Percentiles rank a stretch among this genome's conserved stretches.
phyloP scores from a whole-genome alignment of 53 echinoderm and acorn worm genomes.

The Holothuria leucospilota region DNA sequence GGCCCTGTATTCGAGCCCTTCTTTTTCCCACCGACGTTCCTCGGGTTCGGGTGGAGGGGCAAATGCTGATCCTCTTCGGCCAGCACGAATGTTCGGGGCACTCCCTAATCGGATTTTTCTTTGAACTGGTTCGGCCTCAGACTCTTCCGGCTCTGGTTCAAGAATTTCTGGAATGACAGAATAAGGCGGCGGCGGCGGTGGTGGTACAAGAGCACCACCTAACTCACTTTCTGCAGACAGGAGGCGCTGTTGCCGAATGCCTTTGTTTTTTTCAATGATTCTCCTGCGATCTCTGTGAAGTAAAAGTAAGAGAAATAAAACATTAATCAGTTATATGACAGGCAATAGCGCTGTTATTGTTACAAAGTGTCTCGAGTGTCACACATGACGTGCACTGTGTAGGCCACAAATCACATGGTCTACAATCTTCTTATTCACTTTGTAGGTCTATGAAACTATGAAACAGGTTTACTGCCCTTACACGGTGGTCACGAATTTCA shows the following conservation, averaged over 20 bases:
- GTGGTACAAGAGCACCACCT: constrained; percentile 55
- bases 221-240: constrained; percentile 71
- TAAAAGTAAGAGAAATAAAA: background rate
- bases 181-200: constrained; percentile 31
- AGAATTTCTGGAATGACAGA: constrained; percentile 26
- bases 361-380: no score
- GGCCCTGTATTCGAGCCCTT: constrained; percentile 82
- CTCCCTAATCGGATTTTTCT: constrained; percentile 64
- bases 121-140: constrained; percentile 27
- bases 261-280: constrained; percentile 71
- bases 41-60: constrained; percentile 85
- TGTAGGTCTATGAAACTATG: no score
- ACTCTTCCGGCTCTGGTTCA: constrained; percentile 52
- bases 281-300: constrained; percentile 83
- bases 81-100: constrained; percentile 65
- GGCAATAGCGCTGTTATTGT: no score
- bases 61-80: constrained; percentile 81
- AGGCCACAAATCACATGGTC: no score
- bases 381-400: no score
- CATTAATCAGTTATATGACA: no score
- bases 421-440: no score
- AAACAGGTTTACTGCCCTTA: no score
- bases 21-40: constrained; percentile 84
- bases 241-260: constrained; percentile 69
- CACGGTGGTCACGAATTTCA: no score